phyloP scores from a whole-genome alignment of 2,113 vertebrate genomes.

The Verasper variegatus region DNA sequence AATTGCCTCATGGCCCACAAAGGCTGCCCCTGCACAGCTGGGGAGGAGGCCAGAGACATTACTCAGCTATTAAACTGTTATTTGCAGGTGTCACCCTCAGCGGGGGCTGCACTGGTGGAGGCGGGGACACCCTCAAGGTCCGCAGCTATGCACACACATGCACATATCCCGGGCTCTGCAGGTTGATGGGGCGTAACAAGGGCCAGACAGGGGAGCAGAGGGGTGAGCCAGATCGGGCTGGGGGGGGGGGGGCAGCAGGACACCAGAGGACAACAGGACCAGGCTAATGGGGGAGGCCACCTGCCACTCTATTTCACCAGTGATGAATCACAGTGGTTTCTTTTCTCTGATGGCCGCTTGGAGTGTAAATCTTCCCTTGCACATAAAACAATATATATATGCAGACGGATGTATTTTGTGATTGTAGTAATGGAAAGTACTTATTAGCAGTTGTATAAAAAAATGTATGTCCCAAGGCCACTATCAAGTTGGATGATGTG shows the following conservation, averaged over 20 bases:
- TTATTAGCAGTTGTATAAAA: background rate
- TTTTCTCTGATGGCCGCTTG: background rate
- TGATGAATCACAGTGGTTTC: slow-evolving; percentile 52
- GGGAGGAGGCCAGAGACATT: slow-evolving; percentile 67
- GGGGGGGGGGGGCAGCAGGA: slow-evolving; percentile 16
- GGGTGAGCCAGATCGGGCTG: slow-evolving; percentile 37
- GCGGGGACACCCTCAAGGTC: slow-evolving; percentile 62
- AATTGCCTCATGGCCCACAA: slow-evolving; percentile 48
- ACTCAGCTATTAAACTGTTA: slow-evolving; percentile 78
- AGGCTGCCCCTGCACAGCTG: slow-evolving; percentile 57
- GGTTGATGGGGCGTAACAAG: slow-evolving; percentile 42
- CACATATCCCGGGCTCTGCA: slow-evolving; percentile 13
- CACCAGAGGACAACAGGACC: slow-evolving; percentile 42
- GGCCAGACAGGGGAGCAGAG: slow-evolving; percentile 26
- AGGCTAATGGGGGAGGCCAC: slow-evolving; percentile 42
- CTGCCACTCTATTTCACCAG: slow-evolving; percentile 56
- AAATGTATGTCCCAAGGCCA: too few species aligned
- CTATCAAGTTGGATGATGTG: too few species aligned
- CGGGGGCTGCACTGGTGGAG: slow-evolving; percentile 63
- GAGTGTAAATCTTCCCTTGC: too few species aligned
- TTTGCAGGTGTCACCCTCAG: slow-evolving; percentile 79
- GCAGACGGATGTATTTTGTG: background rate
- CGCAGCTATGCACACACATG: slow-evolving; percentile 26
- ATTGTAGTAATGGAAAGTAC: background rate
- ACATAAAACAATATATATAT: too few species aligned